Evolutionary conservation across 2,888 invertebrate genomes (phyloP).

Genomic region (Tribolium freemani): DNA sequence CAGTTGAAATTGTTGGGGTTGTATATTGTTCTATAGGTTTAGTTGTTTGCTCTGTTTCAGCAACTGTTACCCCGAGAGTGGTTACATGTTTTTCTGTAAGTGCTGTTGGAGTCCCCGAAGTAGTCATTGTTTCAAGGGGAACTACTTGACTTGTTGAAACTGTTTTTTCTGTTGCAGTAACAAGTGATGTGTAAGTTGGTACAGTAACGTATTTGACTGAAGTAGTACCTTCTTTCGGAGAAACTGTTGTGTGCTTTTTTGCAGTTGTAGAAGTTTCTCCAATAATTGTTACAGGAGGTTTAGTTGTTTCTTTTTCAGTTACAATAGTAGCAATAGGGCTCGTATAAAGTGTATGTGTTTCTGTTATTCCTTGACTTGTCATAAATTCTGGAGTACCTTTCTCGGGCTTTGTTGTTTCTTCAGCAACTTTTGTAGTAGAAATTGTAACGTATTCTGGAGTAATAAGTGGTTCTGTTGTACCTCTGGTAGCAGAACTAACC

Average conservation of each 20-base stretch:
- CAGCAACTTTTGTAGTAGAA: slow-evolving; percentile 39
- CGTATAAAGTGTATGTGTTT: neutral
- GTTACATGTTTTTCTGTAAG: neutral
- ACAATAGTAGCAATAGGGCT: too few relatives aligned
- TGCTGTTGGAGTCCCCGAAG: neutral
- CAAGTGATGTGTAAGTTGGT: neutral
- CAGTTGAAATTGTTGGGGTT: slow-evolving; percentile 2
- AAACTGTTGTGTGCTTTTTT: neutral
- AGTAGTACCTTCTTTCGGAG: neutral
- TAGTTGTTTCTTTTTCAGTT: neutral
- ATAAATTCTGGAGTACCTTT: too few relatives aligned
- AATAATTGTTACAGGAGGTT: neutral
- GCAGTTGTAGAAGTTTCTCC: neutral
- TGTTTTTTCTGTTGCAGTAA: neutral
- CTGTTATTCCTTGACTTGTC: neutral
- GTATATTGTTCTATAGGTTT: neutral
- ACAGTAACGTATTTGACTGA: neutral
- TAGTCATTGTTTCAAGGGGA: neutral
- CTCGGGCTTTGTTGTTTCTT: slow-evolving; percentile 26
- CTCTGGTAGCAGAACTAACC: slow-evolving; percentile 33
- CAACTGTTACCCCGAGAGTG: neutral
- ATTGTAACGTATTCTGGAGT: neutral
- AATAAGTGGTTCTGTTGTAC: neutral
- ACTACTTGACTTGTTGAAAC: neutral
- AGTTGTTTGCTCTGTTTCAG: slow-evolving; percentile 7